These are phyloP conservation scores for Sceliomorpha sp. DNA, from an alignment of 2,888 invertebrate genomes.

Conservation along the genomic window DNA sequence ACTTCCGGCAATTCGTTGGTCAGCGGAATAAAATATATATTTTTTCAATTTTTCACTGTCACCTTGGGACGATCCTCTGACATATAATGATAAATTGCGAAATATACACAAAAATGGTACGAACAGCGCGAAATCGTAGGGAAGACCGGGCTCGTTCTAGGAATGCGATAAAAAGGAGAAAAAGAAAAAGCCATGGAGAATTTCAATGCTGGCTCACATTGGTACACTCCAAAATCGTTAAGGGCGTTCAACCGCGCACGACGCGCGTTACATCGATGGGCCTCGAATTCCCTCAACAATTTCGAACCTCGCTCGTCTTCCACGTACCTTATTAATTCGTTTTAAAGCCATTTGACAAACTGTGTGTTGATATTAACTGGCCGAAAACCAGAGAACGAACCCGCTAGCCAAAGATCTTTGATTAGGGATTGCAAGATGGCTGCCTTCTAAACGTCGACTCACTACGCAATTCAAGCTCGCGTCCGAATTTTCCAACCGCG, in stretches of 20 bases:
- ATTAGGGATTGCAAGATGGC: constrained; percentile 94
- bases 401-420: constrained; percentile 91
- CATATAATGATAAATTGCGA: constrained; percentile 56
- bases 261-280: constrained; percentile 48
- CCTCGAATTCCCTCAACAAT: background rate
- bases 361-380: constrained; percentile 86
- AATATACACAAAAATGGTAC: constrained; percentile 15
- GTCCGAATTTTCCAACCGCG: constrained; percentile 45
- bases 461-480: constrained; percentile 85
- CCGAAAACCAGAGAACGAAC: constrained; percentile 90
- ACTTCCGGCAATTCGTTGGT: constrained; percentile 79
- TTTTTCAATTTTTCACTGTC: constrained; percentile 66
- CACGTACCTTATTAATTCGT: constrained; percentile 97
- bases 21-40: constrained; percentile 61
- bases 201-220: constrained; percentile 85
- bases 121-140: constrained; percentile 34
- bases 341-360: constrained; percentile 91
- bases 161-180: constrained; percentile 46
- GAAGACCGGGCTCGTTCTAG: constrained; percentile 50
- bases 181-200: constrained; percentile 66
- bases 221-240: constrained; percentile 84
- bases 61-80: constrained; percentile 60
- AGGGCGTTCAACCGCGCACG: constrained; percentile 81
- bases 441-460: constrained; percentile 89
- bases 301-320: constrained; percentile 55